Evolutionary conservation across 1,140 invertebrate species (phyloP).

Genomic region (Pogonognathellus flavescens): DNA sequence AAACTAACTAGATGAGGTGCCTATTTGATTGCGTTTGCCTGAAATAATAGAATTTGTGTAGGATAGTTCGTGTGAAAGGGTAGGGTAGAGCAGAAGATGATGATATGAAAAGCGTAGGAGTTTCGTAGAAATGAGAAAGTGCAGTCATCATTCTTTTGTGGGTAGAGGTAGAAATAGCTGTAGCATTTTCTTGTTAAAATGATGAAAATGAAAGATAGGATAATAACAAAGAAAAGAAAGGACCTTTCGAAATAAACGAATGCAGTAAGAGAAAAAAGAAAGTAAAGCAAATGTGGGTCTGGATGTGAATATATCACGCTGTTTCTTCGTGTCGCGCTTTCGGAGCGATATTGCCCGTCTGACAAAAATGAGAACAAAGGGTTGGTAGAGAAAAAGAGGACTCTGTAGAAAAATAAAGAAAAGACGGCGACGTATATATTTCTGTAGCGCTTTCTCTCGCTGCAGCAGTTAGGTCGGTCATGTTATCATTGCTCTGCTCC

Average conservation of each 20-base stretch:
- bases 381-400: neutral
- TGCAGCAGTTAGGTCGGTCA: neutral
- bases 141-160: slow-evolving; percentile 15
- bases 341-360: neutral
- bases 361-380: slow-evolving; percentile 3
- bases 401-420: slow-evolving; percentile 4
- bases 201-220: slow-evolving; percentile 19
- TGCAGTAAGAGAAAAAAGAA: neutral
- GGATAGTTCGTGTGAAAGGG: neutral
- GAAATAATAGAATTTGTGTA: too few relatives aligned
- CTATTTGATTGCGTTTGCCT: too few relatives aligned
- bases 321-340: slow-evolving; percentile 12
- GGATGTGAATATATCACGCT: neutral
- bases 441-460: too few relatives aligned
- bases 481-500: slow-evolving; percentile 2
- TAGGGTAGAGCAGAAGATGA: neutral
- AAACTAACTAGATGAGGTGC: too few relatives aligned
- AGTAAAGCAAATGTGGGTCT: slow-evolving; percentile 2
- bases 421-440: neutral
- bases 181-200: neutral
- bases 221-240: slow-evolving; percentile 27
- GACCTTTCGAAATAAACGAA: slow-evolving; percentile 10
- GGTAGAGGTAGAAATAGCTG: neutral
- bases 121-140: slow-evolving; percentile 25
- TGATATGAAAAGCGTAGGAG: neutral